Percentiles rank a stretch among this genome's conserved stretches.
Evolutionary conservation across 2,888 invertebrate genomes (phyloP).

Genomic region (Eumerus sabulonum): DNA sequence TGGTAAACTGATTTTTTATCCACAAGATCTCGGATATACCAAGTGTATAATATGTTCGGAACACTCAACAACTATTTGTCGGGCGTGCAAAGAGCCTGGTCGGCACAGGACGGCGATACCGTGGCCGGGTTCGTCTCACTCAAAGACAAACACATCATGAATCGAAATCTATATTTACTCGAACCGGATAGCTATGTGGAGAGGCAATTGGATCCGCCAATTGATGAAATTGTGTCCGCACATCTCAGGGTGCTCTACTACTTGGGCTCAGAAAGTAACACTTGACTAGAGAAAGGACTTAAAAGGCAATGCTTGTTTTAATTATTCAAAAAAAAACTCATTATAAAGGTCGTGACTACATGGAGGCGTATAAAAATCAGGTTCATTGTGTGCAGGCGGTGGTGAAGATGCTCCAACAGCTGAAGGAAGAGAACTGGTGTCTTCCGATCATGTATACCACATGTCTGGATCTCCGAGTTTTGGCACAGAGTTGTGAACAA

Average conservation of each 20-base stretch:
- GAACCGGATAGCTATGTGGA: constrained; percentile 86
- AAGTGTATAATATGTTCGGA: constrained; percentile 72
- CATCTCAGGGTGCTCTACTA: constrained; percentile 85
- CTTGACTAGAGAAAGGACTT: background rate
- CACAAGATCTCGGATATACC: too few species aligned
- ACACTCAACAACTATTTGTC: constrained; percentile 76
- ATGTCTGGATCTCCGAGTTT: constrained; percentile 92
- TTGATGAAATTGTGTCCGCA: constrained; percentile 86
- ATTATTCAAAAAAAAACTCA: constrained; percentile 3
- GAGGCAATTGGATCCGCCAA: constrained; percentile 84
- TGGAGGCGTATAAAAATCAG: constrained; percentile 89
- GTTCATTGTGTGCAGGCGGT: constrained; percentile 88
- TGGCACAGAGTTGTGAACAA: constrained; percentile 89
- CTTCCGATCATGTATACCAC: constrained; percentile 95
- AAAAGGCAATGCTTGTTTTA: background rate
- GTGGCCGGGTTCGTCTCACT: constrained; percentile 83
- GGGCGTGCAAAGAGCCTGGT: constrained; percentile 82
- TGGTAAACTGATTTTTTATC: constrained; percentile 8
- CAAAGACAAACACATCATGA: constrained; percentile 86
- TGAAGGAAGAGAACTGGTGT: constrained; percentile 98
- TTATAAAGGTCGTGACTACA: constrained; percentile 79
- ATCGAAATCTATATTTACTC: constrained; percentile 84
- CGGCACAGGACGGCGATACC: constrained; percentile 82
- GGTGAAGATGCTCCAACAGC: constrained; percentile 89
- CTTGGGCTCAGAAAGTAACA: constrained; percentile 79